Evolutionary conservation across 2,888 invertebrate genomes (phyloP).

Genomic region (Antheraea yamamai): DNA sequence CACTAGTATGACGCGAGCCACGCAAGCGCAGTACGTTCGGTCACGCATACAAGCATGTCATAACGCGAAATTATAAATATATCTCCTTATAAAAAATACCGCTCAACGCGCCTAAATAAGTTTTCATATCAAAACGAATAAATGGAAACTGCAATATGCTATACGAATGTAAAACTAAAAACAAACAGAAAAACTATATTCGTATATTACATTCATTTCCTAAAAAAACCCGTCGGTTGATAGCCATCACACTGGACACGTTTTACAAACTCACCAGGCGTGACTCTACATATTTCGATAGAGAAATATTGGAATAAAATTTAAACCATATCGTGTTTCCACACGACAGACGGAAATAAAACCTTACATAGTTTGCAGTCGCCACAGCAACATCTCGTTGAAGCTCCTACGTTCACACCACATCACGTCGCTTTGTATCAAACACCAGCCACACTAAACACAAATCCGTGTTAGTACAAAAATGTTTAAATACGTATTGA

Average conservation of each 20-base stretch:
- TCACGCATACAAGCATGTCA: no score
- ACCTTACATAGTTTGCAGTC: constrained; percentile 54
- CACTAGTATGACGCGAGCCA: no score
- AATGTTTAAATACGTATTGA: no score
- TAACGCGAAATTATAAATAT: no score
- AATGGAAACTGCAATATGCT: neutral
- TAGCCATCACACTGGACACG: constrained; percentile 36
- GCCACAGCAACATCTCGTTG: constrained; percentile 25
- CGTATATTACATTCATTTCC: constrained; percentile 22
- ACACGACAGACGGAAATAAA: constrained; percentile 78
- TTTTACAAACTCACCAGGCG: constrained; percentile 47
- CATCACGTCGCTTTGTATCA: neutral
- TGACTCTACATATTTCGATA: constrained; percentile 63
- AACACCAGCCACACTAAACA: neutral
- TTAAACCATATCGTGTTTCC: constrained; percentile 72
- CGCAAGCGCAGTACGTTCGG: no score
- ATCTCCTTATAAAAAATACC: no score
- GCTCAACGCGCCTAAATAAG: no score
- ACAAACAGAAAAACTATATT: neutral
- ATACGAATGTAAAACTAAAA: neutral
- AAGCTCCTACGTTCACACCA: neutral
- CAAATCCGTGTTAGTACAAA: neutral
- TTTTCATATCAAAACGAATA: no score
- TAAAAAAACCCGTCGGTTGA: constrained; percentile 32
- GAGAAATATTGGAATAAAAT: constrained; percentile 70